phyloP scores from a whole-genome alignment of 2,113 vertebrate species.

The Odontesthes bonariensis region DNA sequence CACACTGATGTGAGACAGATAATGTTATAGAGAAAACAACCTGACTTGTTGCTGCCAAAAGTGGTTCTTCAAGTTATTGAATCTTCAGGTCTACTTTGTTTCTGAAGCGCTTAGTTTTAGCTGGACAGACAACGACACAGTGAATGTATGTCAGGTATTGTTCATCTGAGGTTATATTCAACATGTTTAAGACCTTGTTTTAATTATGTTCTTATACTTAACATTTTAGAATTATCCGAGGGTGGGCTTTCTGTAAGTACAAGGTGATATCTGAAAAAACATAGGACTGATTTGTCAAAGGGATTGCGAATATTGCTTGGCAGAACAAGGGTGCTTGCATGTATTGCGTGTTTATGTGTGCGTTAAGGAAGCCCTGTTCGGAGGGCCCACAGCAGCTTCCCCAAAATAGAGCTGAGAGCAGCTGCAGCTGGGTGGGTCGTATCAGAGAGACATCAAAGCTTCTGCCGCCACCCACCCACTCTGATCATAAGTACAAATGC shows the following conservation, averaged over 20 bases:
- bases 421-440: constrained; percentile 79
- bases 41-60: too few relatives aligned
- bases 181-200: too few relatives aligned
- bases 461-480: constrained; percentile 59
- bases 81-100: background rate
- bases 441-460: constrained; percentile 80
- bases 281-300: constrained; percentile 17
- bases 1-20: background rate
- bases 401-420: constrained; percentile 84
- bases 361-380: constrained; percentile 68
- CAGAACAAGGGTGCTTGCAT: constrained; percentile 49
- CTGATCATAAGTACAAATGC: constrained; percentile 80
- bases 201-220: too few relatives aligned
- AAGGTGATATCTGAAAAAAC: constrained; percentile 25
- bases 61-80: background rate
- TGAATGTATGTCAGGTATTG: background rate
- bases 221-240: too few relatives aligned
- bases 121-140: too few relatives aligned
- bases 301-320: constrained; percentile 43
- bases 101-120: background rate
- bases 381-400: constrained; percentile 67
- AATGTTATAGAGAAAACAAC: background rate
- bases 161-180: background rate
- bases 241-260: background rate
- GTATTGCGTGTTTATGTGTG: constrained; percentile 55